These are phyloP conservation scores for Pterocles gutturalis DNA, from an alignment of 2,113 vertebrate species.

Conservation along the genomic window DNA sequence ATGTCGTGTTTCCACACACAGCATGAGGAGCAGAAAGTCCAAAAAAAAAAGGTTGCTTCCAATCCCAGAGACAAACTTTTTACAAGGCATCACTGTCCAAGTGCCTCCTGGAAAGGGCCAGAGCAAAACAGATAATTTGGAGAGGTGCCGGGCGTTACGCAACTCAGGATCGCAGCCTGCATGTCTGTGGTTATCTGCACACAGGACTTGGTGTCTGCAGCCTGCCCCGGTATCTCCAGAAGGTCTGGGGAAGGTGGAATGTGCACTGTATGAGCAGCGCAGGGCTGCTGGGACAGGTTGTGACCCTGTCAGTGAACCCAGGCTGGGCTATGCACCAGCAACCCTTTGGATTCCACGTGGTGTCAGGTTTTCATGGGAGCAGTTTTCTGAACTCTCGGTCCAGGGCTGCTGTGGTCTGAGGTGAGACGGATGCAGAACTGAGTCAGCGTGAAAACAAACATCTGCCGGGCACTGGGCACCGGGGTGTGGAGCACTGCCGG, in stretches of 20 bases:
- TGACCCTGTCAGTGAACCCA: neutral
- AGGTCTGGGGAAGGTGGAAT: neutral
- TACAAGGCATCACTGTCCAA: neutral
- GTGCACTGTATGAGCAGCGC: neutral
- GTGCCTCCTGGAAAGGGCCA: neutral
- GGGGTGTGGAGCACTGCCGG: neutral
- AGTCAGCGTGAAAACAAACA: slow-evolving; percentile 55
- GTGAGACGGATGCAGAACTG: neutral
- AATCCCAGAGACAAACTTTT: neutral
- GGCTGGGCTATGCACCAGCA: neutral
- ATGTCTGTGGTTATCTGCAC: neutral
- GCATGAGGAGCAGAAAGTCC: neutral
- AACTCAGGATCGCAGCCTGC: neutral
- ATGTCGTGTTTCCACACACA: accelerated
- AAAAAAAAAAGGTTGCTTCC: neutral
- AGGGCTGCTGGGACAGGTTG: neutral
- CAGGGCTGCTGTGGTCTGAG: neutral
- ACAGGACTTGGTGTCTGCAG: neutral
- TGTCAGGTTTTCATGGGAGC: neutral
- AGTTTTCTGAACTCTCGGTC: neutral
- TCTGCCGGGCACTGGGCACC: accelerated
- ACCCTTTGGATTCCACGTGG: neutral
- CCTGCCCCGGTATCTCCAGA: neutral
- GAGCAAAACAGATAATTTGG: neutral
- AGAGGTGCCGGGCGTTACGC: neutral